Evolutionary conservation across 2,888 invertebrate genomes (phyloP), one percentile per base, ranked within the genome.

Genomic region (Leptogaster cylindrica): DNA sequence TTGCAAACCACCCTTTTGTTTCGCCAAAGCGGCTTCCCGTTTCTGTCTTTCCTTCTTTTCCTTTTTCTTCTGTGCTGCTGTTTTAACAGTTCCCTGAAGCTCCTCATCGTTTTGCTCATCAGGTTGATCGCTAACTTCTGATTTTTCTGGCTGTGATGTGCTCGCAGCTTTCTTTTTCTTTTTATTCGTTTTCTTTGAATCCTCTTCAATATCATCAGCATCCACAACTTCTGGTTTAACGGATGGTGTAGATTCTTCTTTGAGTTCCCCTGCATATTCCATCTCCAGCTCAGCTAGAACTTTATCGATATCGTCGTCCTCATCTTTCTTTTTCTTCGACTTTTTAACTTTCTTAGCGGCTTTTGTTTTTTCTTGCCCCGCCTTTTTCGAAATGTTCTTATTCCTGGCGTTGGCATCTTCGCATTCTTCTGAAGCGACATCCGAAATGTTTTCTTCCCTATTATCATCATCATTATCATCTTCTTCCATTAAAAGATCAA

Each of bases 61-160:
- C 75, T 93, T 93, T 76, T 92, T 93, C 82, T 94, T 94, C 76
- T 93, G 92, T 1, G 93, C 92, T 3, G 92, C 91, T 10, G 90
- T 87, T 82, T 93, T 92, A 10, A 91, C 84, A 1, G 89, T 88
- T 31, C 83, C 76, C 14, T 83, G 79, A 70, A 86, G 86, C 0
- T 70, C 73, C 1, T 16, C 70, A 7, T 73, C 74, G n/a, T 73
- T 70, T 6, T 25, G 52, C 67, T 81, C 84, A 39, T 81, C 83
- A 25, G 82, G 82, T 4, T 70, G 82, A 48, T 74, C 74, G 71
- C 82, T 83, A 65, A 75, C 74, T 41, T 77, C 74, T n/a, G n/a
- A n/a, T 76, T 75, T 82, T 14, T 55, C 33, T n/a, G 70, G 16
- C n/a, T 55, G 23, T 23, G n/a, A 12, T 18, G 33, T 33, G 55